Evolutionary conservation across 2,888 invertebrate genomes (phyloP), one percentile per base, ranked within the genome.

Genomic region (Melinopterus prodromus): DNA sequence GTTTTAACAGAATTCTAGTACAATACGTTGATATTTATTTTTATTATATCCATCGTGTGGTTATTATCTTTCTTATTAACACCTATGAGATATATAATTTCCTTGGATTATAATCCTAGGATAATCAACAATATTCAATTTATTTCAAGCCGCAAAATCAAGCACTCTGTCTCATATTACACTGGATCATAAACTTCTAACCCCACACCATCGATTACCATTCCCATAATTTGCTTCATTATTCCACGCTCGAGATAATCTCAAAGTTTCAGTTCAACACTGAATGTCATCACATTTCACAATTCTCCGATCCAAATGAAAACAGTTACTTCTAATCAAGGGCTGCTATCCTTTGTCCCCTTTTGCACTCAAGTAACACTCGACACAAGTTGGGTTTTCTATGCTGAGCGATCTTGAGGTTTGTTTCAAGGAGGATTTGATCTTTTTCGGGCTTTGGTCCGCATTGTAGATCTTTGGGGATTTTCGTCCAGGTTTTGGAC

Each of bases 331-430:
- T 26, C 81, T 79, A 36, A 16, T 69, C 78, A 77, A 78, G 77
- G 80, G 77, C 80, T 88, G 89, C 88, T 89, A 88, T 89, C 87
- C 88, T 80, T 88, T 88, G 71, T 89, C 89, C 16, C 85, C 90
- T 86, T 93, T 93, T 79, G 92, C 92, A 80, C 94, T 93, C 71
- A 94, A 91, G 88, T 94, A 92, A 86, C 94, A 95, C 86, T 94
- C 94, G 84, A 94, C 94, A 89, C 94, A 95, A 36, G 94, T 94
- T 75, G 94, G 93, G 80, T 93, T 92, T 83, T 94, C 94, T 79
- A 94, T 92, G 82, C 92, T 92, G 85, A 92, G 90, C 14, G 92
- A 92, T 76, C 92, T 91, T 35, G 86, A 86, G 12, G 87, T 84
- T 79, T 87, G 87, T 81, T 89, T 89, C 81, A 89, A 83, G 74